Conservation (phyloP, 2,888 invertebrate genomes). For the Dermolepida albohirtum region DNA sequence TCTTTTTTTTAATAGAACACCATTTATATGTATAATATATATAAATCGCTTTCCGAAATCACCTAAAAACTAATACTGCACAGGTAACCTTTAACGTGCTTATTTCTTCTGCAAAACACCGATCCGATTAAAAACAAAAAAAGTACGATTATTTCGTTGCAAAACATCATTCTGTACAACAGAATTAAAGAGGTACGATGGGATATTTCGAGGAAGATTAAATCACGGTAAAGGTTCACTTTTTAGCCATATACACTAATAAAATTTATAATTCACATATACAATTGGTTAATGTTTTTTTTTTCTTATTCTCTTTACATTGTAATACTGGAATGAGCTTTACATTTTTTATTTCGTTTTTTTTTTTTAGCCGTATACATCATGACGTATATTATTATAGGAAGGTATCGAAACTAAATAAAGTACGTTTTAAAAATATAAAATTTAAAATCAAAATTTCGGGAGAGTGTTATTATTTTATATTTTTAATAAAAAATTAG, state of each 20-base stretch:
- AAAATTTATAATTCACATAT: slow-evolving; percentile 44
- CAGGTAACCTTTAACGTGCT: neutral
- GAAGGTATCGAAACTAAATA: slow-evolving; percentile 24
- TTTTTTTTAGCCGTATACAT: slow-evolving; percentile 25
- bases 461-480: no score
- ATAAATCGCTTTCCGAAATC: slow-evolving; percentile 3
- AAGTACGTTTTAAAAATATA: slow-evolving; percentile 10
- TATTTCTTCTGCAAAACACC: no score
- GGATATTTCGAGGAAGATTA: no score
- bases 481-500: no score
- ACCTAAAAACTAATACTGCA: slow-evolving; percentile 40
- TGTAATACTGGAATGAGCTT: slow-evolving; percentile 65
- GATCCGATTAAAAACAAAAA: no score
- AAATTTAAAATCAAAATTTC: no score
- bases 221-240: neutral
- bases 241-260: slow-evolving; percentile 20
- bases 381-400: slow-evolving; percentile 28
- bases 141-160: no score
- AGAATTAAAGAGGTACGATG: no score
- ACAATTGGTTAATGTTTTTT: slow-evolving; percentile 44
- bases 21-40: neutral
- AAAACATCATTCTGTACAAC: no score
- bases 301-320: slow-evolving; percentile 45
- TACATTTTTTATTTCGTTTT: slow-evolving; percentile 23
- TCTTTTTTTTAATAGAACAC: slow-evolving; percentile 14